Evolutionary conservation across 2,888 invertebrate genomes (phyloP), one percentile per base, ranked within the genome.

Genomic region (Molorchus minor): DNA sequence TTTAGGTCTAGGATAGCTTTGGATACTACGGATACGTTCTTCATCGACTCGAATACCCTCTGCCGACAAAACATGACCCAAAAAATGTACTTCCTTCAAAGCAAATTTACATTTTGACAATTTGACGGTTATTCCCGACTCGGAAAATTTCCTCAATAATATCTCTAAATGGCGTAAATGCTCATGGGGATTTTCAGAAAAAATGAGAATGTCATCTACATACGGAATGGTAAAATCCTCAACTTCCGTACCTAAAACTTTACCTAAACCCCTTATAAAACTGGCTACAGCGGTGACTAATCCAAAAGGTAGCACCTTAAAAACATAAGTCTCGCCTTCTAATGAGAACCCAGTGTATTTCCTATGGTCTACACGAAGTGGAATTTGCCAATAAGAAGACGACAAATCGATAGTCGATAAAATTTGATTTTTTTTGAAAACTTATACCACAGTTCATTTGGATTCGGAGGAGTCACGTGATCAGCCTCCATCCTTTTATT

Each of bases 331-430:
- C 35, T 56, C 17, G 0, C 54, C 43, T 7, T 61, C 56, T 44
- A 49, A 62, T 2, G 56, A 19, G 45, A 68, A 67, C 5, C 62
- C 68, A 7, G 58, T 64, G 49, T 65, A 67, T 52, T 60, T 52
- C 13, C 30, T 13, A 36, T 47, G 16, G 1, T 58, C 54, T 5
- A 29, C 19, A 4, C n/a, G 2, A 13, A 67, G 46, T n/a, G 52
- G 44, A 7, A 68, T 58, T 47, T 68, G 68, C 58, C 58, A 58
- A 38, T 58, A 53, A 1, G 53, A 53, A 1, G 58, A 45, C 7
- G 58, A 58, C 8, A 58, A 13, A 29, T 62, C 58, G 5, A 62
- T 15, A 0, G 53, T 38, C n/a, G 56, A 56, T 5, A 62, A 8
- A 12, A 38, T 20, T 10, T 43, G 20, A 8, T n/a, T n/a, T 52